A percentile compares a stretch with the other conserved stretches of the same genome.
phyloP scores from a whole-genome alignment of 2,888 invertebrate genomes.

The Lampropteryx suffumata region DNA sequence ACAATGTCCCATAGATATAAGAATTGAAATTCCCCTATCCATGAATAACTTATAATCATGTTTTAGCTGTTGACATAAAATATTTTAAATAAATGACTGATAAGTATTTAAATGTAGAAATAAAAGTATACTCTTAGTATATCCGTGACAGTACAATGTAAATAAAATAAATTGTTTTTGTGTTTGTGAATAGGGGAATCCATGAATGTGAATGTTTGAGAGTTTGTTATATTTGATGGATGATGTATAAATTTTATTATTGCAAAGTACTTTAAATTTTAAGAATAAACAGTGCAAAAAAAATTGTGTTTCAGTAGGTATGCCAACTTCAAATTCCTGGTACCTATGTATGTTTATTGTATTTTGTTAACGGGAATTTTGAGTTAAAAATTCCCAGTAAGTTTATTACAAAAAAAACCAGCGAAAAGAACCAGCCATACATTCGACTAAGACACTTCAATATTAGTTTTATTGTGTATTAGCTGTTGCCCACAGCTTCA shows the following conservation, averaged over 20 bases:
- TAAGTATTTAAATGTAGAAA: slow-evolving; percentile 30
- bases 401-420: no score
- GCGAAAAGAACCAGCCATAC: no score
- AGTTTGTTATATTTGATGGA: slow-evolving; percentile 35
- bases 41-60: slow-evolving; percentile 40
- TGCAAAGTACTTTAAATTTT: slow-evolving; percentile 45
- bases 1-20: slow-evolving; percentile 27
- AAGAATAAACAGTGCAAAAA: slow-evolving; percentile 69
- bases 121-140: slow-evolving; percentile 38
- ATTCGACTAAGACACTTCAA: no score
- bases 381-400: no score
- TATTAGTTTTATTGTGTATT: no score
- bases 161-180: slow-evolving; percentile 58
- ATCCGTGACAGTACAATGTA: slow-evolving; percentile 66
- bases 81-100: slow-evolving; percentile 50
- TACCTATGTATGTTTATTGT: no score
- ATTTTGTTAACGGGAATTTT: no score
- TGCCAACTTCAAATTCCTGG: not conserved
- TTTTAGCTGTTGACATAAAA: slow-evolving; percentile 33
- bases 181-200: slow-evolving; percentile 59
- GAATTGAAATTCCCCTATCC: slow-evolving; percentile 50
- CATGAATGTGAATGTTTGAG: slow-evolving; percentile 34
- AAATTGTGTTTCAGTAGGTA: slow-evolving; percentile 22
- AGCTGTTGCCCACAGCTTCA: no score
- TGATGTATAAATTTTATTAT: slow-evolving; percentile 41